Evolutionary conservation across 2,888 invertebrate genomes (phyloP), one percentile per base, ranked within the genome.

Genomic region (Coenonympha glycerion): DNA sequence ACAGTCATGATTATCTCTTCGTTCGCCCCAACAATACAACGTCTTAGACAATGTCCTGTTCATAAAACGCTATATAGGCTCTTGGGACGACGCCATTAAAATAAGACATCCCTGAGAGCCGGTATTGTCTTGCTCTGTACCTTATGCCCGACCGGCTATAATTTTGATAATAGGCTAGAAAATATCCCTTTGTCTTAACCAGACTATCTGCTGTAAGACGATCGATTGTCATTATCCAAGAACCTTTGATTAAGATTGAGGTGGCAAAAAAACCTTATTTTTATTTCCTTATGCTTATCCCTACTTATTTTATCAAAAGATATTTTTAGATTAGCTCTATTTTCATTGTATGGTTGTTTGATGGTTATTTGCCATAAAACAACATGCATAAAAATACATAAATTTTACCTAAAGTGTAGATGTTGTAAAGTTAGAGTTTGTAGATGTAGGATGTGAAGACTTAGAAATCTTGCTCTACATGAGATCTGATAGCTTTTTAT

Each of bases 111-210:
- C 68, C 61, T 61, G 61, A 61, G 52, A 59, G 66, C 60, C 66
- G 60, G 70, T 64, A 78, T 85, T 84, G 83, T 85, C 75, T 74
- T 64, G 77, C 84, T 82, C 82, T 85, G 74, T 74, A 54, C 59
- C 69, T 67, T 65, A 63, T 64, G 59, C 67, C 67, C 68, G 61
- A 66, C 72, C 56, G 77, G 71, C 82, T 75, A 83, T 82, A 82
- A 86, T 85, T 86, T 84, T 83, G 82, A 85, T 83, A 84, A 86
- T 83, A 85, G 80, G 70, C 82, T 79, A 83, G 85, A 83, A 81
- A 86, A 83, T 82, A 80, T 79, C 76, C 79, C 79, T 81, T 86
- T 86, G 85, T 86, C 73, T 78, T 60, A 60, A 65, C 59, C 72
- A 68, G 76, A 68, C 74, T 79, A 80, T 78, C 78, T 73, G 69